phyloP scores from a whole-genome alignment of 2,113 vertebrate genomes.

The Osmerus mordax region DNA sequence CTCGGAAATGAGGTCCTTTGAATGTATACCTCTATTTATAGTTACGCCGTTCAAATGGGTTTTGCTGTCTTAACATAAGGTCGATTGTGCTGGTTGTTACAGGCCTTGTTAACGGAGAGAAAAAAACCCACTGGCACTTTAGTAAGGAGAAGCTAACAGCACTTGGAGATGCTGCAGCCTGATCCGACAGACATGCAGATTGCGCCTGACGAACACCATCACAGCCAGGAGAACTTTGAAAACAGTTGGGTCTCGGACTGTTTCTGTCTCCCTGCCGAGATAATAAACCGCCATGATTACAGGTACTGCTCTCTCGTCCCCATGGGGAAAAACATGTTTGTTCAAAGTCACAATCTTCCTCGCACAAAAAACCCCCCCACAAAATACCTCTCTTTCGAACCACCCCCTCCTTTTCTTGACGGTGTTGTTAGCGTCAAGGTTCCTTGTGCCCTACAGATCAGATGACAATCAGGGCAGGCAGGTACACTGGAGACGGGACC shows the following conservation, averaged over 20 bases:
- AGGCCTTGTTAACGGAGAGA: constrained; percentile 27
- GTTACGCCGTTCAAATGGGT: constrained; percentile 39
- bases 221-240: constrained; percentile 12
- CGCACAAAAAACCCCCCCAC: no score
- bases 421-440: constrained; percentile 54
- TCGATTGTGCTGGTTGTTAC: constrained; percentile 29
- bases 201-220: constrained; percentile 12
- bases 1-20: constrained; percentile 58
- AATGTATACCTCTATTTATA: constrained; percentile 53
- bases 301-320: constrained; percentile 39
- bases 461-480: constrained; percentile 61
- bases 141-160: constrained; percentile 44
- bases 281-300: constrained; percentile 48
- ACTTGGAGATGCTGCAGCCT: constrained; percentile 54
- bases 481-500: constrained; percentile 53
- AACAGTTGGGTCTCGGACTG: background rate
- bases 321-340: constrained; percentile 48
- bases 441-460: constrained; percentile 57
- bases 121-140: constrained; percentile 15
- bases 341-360: constrained; percentile 62
- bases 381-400: constrained; percentile 29
- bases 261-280: constrained; percentile 14
- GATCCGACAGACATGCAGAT: constrained; percentile 37
- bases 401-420: constrained; percentile 49
- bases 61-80: constrained; percentile 35